A percentile compares a stretch with the other conserved stretches of the same genome.
phyloP scores from a whole-genome alignment of 2,888 invertebrate species.

The Mimas tiliae region DNA sequence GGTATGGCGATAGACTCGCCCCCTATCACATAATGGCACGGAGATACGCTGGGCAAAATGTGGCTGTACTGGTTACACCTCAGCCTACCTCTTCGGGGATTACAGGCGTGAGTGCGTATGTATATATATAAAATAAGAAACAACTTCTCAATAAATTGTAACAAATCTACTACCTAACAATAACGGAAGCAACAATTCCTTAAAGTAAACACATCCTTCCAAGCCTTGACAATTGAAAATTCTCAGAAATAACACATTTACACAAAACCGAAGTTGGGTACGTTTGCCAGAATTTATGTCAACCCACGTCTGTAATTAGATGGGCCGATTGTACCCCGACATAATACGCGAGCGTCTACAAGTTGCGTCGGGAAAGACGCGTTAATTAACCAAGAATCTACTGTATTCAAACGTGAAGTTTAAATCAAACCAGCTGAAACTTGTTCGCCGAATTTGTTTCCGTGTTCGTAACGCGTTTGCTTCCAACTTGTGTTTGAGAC shows the following conservation, averaged over 20 bases:
- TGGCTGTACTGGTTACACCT: too few species aligned
- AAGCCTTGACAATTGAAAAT: not conserved
- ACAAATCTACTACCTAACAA: too few species aligned
- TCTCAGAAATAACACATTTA: conserved; percentile 11
- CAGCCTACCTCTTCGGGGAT: too few species aligned
- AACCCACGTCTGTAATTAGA: conserved; percentile 28
- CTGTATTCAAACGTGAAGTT: conserved; percentile 76
- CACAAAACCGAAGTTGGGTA: conserved; percentile 26
- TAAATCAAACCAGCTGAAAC: conserved; percentile 64
- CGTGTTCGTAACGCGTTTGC: conserved; percentile 52
- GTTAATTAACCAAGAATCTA: conserved; percentile 78
- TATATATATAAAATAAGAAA: too few species aligned
- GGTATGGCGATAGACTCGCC: too few species aligned
- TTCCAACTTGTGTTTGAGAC: conserved; percentile 21
- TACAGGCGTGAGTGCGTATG: too few species aligned
- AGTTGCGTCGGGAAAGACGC: conserved; percentile 41
- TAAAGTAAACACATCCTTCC: too few species aligned
- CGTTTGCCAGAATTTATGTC: conserved; percentile 26
- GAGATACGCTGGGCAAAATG: too few species aligned
- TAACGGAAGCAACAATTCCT: too few species aligned
- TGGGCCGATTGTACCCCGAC: conserved; percentile 12
- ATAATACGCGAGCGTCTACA: conserved; percentile 26
- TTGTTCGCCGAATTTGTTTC: conserved; percentile 74
- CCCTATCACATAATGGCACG: too few species aligned
- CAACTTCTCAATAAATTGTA: too few species aligned